Base-by-base conservation (phyloP, 2,888 invertebrate species). In the Baronia brevicornis region DNA sequence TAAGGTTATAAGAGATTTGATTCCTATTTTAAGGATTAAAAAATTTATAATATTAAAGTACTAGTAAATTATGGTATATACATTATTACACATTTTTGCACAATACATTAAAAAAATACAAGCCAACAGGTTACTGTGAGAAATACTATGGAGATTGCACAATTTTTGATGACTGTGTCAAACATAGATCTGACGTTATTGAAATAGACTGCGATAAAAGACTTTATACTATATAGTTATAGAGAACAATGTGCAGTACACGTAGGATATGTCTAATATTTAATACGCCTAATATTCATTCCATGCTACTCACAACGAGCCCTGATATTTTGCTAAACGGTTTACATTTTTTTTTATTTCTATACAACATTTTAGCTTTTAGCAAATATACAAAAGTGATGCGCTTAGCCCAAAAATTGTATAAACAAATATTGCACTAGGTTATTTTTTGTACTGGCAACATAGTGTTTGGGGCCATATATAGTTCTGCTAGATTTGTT, bases 321-420 rank as follows among this genome's bases (percentile, higher is more conserved):
- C 46, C 48, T 58, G 64, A 60, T 77, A 79, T 80, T 80, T 80
- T 80, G 73, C 75, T 79, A 80, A n/a, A n/a, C n/a, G n/a, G n/a
- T n/a, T n/a, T n/a, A n/a, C n/a, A n/a, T 48, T 51, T 51, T 43
- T 57, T 57, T 58, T 59, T 54, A 54, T 53, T 60, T 60, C 48
- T 63, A 59, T 60, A 61, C 59, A 65, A 68, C 60, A 63, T 27
- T 30, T 61, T 65, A 65, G 73, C 72, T 72, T 70, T 61, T 63
- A 40, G 29, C 35, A 46, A 46, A 55, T 52, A 53, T 47, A 48
- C 44, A 37, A 17, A 48, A 50, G 46, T 44, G 35, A 41, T 39
- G 48, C 46, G 47, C 50, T 38, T 50, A 50, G 42, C 46, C 36
- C 36, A 31, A 21, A 33, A 9, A 11, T 24, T 37, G 43, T 39